These are phyloP conservation scores for Todus mexicanus DNA, from an alignment of 2,797 vertebrate species.

Conservation along the genomic window DNA sequence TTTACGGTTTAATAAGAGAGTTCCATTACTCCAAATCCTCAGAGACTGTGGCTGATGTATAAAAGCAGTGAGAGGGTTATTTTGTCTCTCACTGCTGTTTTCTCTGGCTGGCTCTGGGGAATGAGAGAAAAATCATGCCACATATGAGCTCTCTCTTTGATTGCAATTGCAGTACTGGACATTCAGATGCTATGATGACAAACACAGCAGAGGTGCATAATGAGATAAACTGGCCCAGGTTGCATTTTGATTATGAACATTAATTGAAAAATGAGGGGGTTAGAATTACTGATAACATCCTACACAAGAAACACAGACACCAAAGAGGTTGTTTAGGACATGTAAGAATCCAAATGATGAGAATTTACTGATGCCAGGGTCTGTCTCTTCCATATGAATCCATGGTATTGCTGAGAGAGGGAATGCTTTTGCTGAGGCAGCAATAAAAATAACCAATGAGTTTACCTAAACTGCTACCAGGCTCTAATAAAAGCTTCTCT, in stretches of 20 bases:
- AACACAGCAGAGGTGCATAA: not conserved
- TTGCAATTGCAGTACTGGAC: not conserved
- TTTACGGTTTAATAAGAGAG: not conserved
- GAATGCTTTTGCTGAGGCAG: not conserved
- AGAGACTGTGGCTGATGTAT: not conserved
- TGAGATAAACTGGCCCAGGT: not conserved
- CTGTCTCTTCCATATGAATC: not conserved
- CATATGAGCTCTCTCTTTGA: not conserved
- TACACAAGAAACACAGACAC: not conserved
- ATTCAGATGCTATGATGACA: not conserved
- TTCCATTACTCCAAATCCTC: not conserved
- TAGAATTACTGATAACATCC: not conserved
- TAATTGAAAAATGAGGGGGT: not conserved
- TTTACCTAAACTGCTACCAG: not conserved
- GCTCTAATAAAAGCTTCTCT: not conserved
- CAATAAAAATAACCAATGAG: not conserved
- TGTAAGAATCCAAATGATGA: not conserved
- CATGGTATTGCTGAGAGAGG: not conserved
- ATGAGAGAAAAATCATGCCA: not conserved
- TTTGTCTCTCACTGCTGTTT: not conserved
- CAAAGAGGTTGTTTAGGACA: not conserved
- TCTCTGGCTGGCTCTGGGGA: not conserved
- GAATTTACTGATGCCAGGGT: not conserved
- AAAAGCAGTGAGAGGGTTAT: not conserved
- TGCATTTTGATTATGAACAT: not conserved